These are phyloP conservation scores for Hylomyscus alleni DNA, from an alignment of 2,797 vertebrate genomes.

Conservation along the genomic window DNA sequence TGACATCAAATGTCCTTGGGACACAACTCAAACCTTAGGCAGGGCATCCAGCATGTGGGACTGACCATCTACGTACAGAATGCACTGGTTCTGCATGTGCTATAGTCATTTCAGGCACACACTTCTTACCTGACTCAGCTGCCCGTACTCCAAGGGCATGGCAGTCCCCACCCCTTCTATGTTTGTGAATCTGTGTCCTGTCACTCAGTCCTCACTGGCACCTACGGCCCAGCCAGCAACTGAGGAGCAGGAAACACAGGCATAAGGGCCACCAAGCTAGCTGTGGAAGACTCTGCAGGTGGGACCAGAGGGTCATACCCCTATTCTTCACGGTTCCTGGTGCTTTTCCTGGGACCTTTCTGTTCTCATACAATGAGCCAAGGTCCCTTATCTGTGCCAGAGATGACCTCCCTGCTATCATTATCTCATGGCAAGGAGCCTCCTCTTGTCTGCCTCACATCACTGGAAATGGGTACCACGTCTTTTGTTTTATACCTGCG, in stretches of 20 bases:
- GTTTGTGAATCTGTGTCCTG: background rate
- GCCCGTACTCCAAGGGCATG: background rate
- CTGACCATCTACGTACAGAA: background rate
- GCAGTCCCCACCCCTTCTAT: background rate
- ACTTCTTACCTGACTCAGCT: background rate
- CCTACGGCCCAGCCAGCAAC: background rate
- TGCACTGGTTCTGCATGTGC: background rate
- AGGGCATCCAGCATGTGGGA: background rate
- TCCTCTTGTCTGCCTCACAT: background rate
- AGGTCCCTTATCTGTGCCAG: background rate
- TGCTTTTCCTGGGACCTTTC: background rate
- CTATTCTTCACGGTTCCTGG: background rate
- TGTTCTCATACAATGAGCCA: background rate
- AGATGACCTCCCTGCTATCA: background rate
- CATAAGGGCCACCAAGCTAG: background rate
- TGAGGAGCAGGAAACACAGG: background rate
- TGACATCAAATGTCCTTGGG: background rate
- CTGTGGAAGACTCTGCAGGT: rapidly evolving
- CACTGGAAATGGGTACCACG: background rate
- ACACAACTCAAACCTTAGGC: background rate
- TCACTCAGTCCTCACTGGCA: background rate
- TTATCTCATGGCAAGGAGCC: background rate
- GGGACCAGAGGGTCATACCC: background rate
- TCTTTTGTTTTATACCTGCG: background rate
- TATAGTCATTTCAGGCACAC: rapidly evolving